Conservation (phyloP, 2,113 vertebrate species). For the Chloropsis hardwickii region DNA sequence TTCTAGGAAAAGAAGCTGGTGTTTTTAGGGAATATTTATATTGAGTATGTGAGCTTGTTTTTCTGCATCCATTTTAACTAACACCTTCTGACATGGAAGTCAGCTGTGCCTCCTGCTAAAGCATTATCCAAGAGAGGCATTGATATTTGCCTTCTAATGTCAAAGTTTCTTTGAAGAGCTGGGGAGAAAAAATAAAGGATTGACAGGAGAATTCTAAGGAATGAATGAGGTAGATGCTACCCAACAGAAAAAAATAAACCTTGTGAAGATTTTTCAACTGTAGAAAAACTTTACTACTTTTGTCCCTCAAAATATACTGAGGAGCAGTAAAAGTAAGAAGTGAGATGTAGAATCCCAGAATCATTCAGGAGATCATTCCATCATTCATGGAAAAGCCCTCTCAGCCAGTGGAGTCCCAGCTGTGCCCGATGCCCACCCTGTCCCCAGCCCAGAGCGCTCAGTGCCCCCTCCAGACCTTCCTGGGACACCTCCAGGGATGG, state of each 20-base stretch:
- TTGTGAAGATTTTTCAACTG: not conserved
- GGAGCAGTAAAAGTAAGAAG: not conserved
- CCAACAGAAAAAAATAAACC: not conserved
- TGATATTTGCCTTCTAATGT: not conserved
- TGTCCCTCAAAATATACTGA: not conserved
- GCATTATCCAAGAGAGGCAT: not conserved
- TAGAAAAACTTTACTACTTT: not conserved
- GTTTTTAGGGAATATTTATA: not conserved
- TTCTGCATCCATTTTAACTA: not conserved
- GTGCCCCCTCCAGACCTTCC: not conserved
- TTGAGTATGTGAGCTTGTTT: not conserved
- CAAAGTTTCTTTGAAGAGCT: not conserved
- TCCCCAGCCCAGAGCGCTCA: not conserved
- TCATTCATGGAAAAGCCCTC: not conserved
- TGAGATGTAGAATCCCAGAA: not conserved
- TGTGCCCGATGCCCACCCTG: accelerated
- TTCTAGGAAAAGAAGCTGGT: not conserved
- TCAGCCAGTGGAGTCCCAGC: accelerated
- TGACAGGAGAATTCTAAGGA: slow-evolving; percentile 11
- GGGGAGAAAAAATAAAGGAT: not conserved
- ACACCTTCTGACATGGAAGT: not conserved
- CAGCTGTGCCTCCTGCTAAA: not conserved
- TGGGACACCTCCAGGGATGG: not conserved
- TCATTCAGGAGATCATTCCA: not conserved
- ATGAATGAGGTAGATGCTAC: not conserved